Base-by-base conservation (phyloP, 2,888 invertebrate genomes). In the Ephialtes manifestator region DNA sequence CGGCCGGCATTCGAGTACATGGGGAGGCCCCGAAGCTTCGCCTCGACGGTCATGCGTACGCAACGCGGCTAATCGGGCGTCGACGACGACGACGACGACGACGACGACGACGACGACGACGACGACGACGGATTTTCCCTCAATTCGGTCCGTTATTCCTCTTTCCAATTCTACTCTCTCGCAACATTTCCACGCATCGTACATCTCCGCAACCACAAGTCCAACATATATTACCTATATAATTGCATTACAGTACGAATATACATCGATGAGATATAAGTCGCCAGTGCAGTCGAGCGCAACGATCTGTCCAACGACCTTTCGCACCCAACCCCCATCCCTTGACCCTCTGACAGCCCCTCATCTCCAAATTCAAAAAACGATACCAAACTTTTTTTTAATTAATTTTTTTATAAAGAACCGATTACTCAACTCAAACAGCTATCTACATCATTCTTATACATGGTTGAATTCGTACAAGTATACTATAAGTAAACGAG, bases 241-340 rank as follows among this genome's bases (percentile, higher is more conserved):
- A 24, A 24, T 2, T 24, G 24, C 24, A 20, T 7, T 79, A 39
- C n/a, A 35, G 67, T 51, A 48, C 15, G 11, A 51, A 48, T 28
- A 24, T 74, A 72, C 53, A 46, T 46, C 43, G 71, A 35, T 53
- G 53, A 65, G 60, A 35, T 28, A 31, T 48, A 13, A 60, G 51
- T 76, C 39, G 65, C 51, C 39, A 76, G 65, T 71, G 70, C 68
- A 79, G 78, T 79, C 79, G 82, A 81, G 85, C 75, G 85, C 79
- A 82, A 79, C 85, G 81, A 85, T 79, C 82, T 82, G 85, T 85
- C 85, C 85, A 85, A 85, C 82, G 85, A 85, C 82, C 82, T 82
- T 85, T 85, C 79, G 65, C 85, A 79, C 81, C 78, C 63, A 63
- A 53, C 78, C 70, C 74, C 74, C 70, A 28, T 67, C 24, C 28